These are phyloP conservation scores for Rhopalosiphum padi DNA, from an alignment of 1,140 invertebrate species.

Conservation along the genomic window DNA sequence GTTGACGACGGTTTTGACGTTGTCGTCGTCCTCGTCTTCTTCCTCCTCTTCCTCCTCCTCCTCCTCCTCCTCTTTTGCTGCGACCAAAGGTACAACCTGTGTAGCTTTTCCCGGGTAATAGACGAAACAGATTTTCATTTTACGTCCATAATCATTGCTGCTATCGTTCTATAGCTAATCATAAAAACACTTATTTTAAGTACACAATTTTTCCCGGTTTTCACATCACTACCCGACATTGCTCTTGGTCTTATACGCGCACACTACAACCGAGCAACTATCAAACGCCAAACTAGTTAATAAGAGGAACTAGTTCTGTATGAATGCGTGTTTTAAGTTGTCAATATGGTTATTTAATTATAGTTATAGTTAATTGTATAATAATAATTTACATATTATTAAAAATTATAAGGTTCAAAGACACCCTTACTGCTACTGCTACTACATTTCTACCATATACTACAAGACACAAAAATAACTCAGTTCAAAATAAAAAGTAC, in stretches of 20 bases:
- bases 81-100: background rate
- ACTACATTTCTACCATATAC: background rate
- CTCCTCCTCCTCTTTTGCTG: background rate
- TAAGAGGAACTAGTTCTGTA: background rate
- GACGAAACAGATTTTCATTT: constrained; percentile 51
- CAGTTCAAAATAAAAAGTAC: background rate
- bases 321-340: too few relatives aligned
- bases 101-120: constrained; percentile 54
- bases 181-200: background rate
- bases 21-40: too few relatives aligned
- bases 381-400: too few relatives aligned
- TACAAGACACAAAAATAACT: background rate
- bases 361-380: too few relatives aligned
- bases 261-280: background rate
- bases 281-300: background rate
- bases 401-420: too few relatives aligned
- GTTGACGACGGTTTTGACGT: background rate
- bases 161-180: background rate
- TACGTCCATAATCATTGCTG: constrained; percentile 24
- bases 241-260: background rate
- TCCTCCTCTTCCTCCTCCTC: background rate
- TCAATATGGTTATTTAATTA: too few relatives aligned
- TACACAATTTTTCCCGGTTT: background rate
- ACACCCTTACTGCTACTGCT: too few relatives aligned
- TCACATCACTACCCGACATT: background rate